Percentiles rank a stretch among this genome's conserved stretches.
phyloP scores from a whole-genome alignment of 2,113 vertebrate species.

The Gorsachius goisagi region DNA sequence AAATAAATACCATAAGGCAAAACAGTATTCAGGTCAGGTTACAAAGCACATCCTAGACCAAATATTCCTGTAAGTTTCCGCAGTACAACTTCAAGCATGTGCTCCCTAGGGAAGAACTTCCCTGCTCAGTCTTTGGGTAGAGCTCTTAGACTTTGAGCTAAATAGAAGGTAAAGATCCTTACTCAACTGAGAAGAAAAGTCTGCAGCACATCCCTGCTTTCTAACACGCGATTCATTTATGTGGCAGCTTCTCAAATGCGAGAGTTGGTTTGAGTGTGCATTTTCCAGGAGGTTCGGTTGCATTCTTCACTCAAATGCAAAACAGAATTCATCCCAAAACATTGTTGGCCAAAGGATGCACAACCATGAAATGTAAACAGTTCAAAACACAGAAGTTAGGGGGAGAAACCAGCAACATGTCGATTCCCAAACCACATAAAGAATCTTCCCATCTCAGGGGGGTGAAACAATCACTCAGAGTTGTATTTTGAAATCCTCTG shows the following conservation, averaged over 20 bases:
- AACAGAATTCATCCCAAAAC: background rate
- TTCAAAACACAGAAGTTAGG: background rate
- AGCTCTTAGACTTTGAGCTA: background rate
- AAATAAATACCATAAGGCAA: background rate
- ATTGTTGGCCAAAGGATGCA: background rate
- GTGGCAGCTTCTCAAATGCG: background rate
- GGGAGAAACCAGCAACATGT: background rate
- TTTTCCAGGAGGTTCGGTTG: background rate
- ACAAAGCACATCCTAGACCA: background rate
- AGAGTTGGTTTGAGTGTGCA: background rate
- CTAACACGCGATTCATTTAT: background rate
- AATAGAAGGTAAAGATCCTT: background rate
- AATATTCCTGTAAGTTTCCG: background rate
- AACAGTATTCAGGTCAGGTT: background rate
- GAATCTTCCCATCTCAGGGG: background rate
- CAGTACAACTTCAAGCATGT: background rate
- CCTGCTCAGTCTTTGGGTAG: background rate
- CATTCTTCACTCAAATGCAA: constrained; percentile 3
- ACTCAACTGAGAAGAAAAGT: background rate
- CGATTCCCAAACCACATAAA: background rate
- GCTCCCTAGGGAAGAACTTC: background rate
- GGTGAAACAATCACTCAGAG: background rate
- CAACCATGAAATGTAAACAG: background rate
- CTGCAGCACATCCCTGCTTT: background rate
- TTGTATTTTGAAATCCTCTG: constrained; percentile 19